Percentiles rank a stretch among this genome's conserved stretches.
These are phyloP conservation scores for Phataginus tricuspis DNA, from an alignment of 2,797 vertebrate species.

Conservation along the genomic window DNA sequence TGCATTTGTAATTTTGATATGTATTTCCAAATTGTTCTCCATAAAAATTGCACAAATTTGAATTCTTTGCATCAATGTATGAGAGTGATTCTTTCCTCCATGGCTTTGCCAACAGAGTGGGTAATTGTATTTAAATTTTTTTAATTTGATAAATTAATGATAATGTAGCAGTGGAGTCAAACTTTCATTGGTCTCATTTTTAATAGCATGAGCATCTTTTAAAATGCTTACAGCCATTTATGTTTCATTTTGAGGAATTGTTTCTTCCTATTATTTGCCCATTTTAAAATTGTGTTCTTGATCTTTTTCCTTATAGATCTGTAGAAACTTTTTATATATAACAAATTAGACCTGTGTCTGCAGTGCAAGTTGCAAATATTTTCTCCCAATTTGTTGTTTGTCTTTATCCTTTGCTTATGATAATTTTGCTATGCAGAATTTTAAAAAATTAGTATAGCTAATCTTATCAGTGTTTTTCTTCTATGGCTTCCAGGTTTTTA, in stretches of 20 bases:
- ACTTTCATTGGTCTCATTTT: not conserved
- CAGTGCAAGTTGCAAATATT: not conserved
- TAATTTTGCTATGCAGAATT: not conserved
- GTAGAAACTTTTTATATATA: not conserved
- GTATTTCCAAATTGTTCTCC: not conserved
- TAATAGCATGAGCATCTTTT: not conserved
- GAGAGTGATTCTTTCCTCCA: not conserved
- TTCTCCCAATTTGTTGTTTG: conserved; percentile 4
- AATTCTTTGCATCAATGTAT: not conserved
- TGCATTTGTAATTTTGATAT: not conserved
- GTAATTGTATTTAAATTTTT: not conserved
- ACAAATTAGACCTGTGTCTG: not conserved
- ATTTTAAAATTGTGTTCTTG: not conserved
- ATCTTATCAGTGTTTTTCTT: not conserved
- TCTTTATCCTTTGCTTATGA: not conserved
- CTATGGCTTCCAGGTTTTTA: not conserved
- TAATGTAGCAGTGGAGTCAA: not conserved
- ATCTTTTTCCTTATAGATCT: not conserved
- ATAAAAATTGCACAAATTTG: not conserved
- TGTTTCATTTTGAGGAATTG: not conserved
- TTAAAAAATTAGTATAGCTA: not conserved
- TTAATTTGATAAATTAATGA: not conserved
- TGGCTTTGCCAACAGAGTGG: not conserved
- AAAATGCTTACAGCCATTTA: conserved; percentile 17
- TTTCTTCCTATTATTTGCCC: not conserved